A percentile compares a stretch with the other conserved stretches of the same genome.
phyloP scores from a whole-genome alignment of 2,888 invertebrate genomes.

The Hemicrepidius hirtus region DNA sequence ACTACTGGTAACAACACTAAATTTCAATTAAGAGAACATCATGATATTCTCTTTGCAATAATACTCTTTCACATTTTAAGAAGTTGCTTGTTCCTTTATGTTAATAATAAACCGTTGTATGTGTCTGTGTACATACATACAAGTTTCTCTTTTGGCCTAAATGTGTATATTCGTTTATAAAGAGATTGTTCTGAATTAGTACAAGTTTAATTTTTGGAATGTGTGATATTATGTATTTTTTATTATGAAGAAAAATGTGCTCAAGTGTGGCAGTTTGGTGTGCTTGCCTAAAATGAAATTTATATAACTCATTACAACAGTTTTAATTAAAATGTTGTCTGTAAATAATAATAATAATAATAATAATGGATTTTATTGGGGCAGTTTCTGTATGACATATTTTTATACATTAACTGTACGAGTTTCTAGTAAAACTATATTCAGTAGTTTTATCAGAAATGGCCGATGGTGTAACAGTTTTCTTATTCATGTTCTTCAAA shows the following conservation, averaged over 20 bases:
- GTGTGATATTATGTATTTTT: slow-evolving; percentile 50
- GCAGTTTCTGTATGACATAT: slow-evolving; percentile 66
- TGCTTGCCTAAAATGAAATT: slow-evolving; percentile 37
- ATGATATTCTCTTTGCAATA: too few species aligned
- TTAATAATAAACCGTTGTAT: too few species aligned
- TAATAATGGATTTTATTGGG: slow-evolving; percentile 54
- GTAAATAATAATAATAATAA: too few species aligned
- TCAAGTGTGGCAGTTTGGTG: slow-evolving; percentile 44
- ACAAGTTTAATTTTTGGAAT: slow-evolving; percentile 49
- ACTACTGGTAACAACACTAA: too few species aligned
- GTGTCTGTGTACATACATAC: slow-evolving; percentile 7
- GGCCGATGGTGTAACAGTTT: slow-evolving; percentile 19
- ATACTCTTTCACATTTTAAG: too few species aligned
- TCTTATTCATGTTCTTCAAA: slow-evolving; percentile 1
- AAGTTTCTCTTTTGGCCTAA: slow-evolving; percentile 12
- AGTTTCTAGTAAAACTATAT: slow-evolving; percentile 61
- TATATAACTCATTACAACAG: slow-evolving; percentile 33
- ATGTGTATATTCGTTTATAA: slow-evolving; percentile 20
- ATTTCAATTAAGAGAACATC: too few species aligned
- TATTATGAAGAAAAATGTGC: slow-evolving; percentile 43
- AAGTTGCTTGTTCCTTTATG: too few species aligned
- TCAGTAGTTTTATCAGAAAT: slow-evolving; percentile 33
- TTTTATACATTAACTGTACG: slow-evolving; percentile 65
- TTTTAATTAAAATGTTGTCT: slow-evolving; percentile 37
- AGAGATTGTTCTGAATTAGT: slow-evolving; percentile 43